Percentiles rank a stretch among this genome's conserved stretches.
Conservation (phyloP, 1,140 invertebrate species). For the Drosophila ambigua region DNA sequence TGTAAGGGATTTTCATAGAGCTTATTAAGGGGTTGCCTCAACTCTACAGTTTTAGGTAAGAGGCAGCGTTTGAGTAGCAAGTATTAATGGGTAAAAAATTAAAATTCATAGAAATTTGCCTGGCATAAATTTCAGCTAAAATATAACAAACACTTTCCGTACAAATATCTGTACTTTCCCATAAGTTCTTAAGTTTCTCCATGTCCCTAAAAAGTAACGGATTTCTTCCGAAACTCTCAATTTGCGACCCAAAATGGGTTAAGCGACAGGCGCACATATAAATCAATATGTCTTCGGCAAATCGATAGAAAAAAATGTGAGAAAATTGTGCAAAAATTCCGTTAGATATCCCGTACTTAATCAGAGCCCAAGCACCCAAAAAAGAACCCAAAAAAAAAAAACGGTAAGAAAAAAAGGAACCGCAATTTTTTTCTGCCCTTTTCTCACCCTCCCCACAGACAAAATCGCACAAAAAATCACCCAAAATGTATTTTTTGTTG, state of each 20-base stretch:
- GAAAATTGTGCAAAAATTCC: conserved; percentile 74
- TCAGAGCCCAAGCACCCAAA: conserved; percentile 62
- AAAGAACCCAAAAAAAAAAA: background rate
- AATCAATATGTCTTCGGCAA: conserved; percentile 16
- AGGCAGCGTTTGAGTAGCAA: too few relatives aligned
- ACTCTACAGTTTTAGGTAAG: too few relatives aligned
- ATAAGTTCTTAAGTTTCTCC: too few relatives aligned
- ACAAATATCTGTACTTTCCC: too few relatives aligned
- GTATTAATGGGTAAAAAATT: too few relatives aligned
- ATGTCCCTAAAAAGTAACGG: conserved; percentile 7
- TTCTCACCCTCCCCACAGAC: conserved; percentile 42
- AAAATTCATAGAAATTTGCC: too few relatives aligned
- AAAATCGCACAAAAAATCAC: conserved; percentile 62
- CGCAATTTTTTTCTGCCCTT: conserved; percentile 47
- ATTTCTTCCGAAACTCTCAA: background rate
- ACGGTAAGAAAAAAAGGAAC: conserved; percentile 43
- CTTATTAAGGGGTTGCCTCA: too few relatives aligned
- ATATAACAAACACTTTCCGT: too few relatives aligned
- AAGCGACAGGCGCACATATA: conserved; percentile 32
- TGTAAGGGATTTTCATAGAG: background rate
- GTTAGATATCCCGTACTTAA: conserved; percentile 65
- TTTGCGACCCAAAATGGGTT: conserved; percentile 31
- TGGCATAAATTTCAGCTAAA: too few relatives aligned
- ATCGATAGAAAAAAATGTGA: conserved; percentile 44
- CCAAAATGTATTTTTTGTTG: conserved; percentile 42